A percentile compares a stretch with the other conserved stretches of the same genome.
Conservation (phyloP, 2,797 vertebrate genomes). For the Macroramphosus scolopax region DNA sequence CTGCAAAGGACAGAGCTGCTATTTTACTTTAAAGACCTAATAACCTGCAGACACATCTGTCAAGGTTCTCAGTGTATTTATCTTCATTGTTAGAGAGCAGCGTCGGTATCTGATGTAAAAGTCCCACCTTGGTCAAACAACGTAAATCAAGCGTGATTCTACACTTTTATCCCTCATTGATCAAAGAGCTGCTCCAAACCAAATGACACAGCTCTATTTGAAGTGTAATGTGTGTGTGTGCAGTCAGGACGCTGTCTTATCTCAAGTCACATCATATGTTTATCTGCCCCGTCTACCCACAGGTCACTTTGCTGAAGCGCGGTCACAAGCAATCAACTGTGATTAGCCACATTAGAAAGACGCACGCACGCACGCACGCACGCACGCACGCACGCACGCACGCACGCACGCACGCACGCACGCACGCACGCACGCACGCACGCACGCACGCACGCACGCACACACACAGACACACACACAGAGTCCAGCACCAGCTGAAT, state of each 20-base stretch:
- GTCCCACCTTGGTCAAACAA: slow-evolving; percentile 1
- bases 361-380: slow-evolving; percentile 16
- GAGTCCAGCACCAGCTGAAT: slow-evolving; percentile 31
- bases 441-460: slow-evolving; percentile 1
- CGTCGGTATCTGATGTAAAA: not conserved
- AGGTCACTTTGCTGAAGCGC: slow-evolving; percentile 44
- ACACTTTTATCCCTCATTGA: slow-evolving; percentile 2
- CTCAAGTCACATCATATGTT: slow-evolving; percentile 62
- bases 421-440: not conserved
- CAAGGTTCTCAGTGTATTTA: too few relatives aligned
- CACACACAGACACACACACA: not conserved
- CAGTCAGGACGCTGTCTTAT: slow-evolving; percentile 34
- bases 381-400: slow-evolving; percentile 12
- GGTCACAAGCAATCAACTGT: slow-evolving; percentile 62
- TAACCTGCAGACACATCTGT: too few relatives aligned
- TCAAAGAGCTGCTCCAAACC: slow-evolving; percentile 23
- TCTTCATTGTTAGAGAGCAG: slow-evolving; percentile 7
- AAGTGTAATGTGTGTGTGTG: slow-evolving; percentile 35
- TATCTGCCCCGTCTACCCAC: slow-evolving; percentile 45
- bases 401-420: not conserved
- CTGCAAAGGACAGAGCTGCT: too few relatives aligned
- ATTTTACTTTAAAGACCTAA: too few relatives aligned
- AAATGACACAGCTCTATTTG: slow-evolving; percentile 33
- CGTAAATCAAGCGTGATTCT: not conserved
- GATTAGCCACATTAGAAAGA: slow-evolving; percentile 58